phyloP scores from a whole-genome alignment of 2,113 vertebrate genomes.

The Apteryx mantelli region DNA sequence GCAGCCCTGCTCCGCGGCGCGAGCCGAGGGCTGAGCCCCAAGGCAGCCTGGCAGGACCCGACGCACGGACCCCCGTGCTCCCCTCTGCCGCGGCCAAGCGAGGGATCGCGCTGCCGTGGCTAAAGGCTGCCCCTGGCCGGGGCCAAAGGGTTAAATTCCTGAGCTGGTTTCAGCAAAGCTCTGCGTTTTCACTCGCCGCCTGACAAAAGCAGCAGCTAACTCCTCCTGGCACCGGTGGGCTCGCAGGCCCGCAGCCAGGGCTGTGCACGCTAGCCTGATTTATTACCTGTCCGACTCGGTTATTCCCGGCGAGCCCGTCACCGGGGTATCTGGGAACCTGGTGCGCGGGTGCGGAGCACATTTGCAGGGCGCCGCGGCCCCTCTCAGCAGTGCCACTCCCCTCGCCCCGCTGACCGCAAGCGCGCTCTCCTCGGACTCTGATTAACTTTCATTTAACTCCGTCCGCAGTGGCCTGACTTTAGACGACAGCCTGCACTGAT shows the following conservation, averaged over 20 bases:
- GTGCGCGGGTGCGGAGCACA: accelerated
- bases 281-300: accelerated
- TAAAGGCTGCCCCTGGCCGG: too few species aligned
- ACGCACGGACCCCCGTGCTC: too few species aligned
- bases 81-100: too few species aligned
- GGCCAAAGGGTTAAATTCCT: too few species aligned
- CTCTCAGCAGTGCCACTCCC: neutral
- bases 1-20: too few species aligned
- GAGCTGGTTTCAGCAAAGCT: neutral
- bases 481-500: conserved; percentile 5
- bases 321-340: accelerated
- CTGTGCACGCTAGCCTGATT: accelerated
- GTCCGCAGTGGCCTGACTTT: neutral
- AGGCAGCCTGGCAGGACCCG: too few species aligned
- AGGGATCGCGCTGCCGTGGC: too few species aligned
- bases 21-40: too few species aligned
- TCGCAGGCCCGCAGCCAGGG: neutral
- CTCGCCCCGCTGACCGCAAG: neutral
- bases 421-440: neutral
- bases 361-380: too few species aligned
- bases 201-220: neutral
- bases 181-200: neutral
- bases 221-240: neutral
- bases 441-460: conserved; percentile 3
- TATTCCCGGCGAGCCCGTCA: accelerated